Evolutionary conservation across 2,113 vertebrate genomes (phyloP), one percentile per base, ranked within the genome.

Genomic region (Pollachius pollachius): DNA sequence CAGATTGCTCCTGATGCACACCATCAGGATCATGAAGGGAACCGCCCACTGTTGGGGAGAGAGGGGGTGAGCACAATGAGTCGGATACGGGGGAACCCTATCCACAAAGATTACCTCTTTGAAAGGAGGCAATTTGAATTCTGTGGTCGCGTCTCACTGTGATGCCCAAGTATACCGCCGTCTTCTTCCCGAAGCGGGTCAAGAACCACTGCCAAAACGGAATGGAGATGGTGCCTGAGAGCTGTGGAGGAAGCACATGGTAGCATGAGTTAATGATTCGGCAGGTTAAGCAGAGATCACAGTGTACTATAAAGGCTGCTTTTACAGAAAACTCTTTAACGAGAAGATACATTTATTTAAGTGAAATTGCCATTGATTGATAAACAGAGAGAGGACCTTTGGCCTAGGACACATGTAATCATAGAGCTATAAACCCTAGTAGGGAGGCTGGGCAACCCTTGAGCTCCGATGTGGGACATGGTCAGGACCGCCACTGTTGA

Each of bases 171-270:
- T 96, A 97, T 34, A 94, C 93, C 0, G 96, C 95, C 0, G 18
- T 96, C 89, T 99, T 99, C 91, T 99, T 99, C 73, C 97, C 97
- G 78, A 94, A 98, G 0, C 85, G 92, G 0, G 90, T 95, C 13
- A 99, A 91, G 82, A 99, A 98, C 94, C 96, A 98, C 74, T 99
- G 97, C 97, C 97, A 98, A 72, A 93, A 64, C 0, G 97, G 97
- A 67, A 99, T 95, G 69, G 93, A 94, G 68, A 98, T 15, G 1
- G 94, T 92, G 69, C 94, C 97, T 0, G 96, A 97, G 17, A 98
- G 89, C 97, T 99, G 73, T n/a, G 5, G 48, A 74, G 23, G 60
- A 7, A 34, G 34, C 60, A 73, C 27, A n/a, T 61, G 56, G 74
- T 78, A 48, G 2, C 41, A 48, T 48, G 5, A 9, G 41, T 48